Evolutionary conservation across 2,888 invertebrate genomes (phyloP).

Genomic region (Alloscopus bannaensis): DNA sequence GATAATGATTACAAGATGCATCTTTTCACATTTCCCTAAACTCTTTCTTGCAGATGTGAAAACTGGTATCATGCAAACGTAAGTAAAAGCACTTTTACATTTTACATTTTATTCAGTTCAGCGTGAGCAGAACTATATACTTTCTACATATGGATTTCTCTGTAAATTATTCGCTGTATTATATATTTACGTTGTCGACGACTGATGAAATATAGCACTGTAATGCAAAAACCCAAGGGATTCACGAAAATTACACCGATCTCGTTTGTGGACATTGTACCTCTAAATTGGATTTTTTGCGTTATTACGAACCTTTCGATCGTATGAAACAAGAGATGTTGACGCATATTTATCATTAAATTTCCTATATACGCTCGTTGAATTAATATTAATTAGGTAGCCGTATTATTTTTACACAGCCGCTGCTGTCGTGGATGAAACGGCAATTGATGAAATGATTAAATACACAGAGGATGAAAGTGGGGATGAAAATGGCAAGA

Average conservation of each 20-base stretch:
- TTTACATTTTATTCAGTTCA: too few species aligned
- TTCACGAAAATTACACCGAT: slow-evolving; percentile 46
- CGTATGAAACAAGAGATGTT: too few species aligned
- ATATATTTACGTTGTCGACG: background rate
- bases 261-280: slow-evolving; percentile 35
- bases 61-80: slow-evolving; percentile 95
- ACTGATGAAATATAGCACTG: slow-evolving; percentile 25
- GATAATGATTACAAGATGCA: too few species aligned
- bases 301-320: slow-evolving; percentile 46
- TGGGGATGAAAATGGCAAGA: background rate
- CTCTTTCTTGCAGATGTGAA: slow-evolving; percentile 83
- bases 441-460: slow-evolving; percentile 32
- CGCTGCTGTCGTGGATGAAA: slow-evolving; percentile 17
- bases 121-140: too few species aligned
- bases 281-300: slow-evolving; percentile 34
- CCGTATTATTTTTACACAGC: too few species aligned
- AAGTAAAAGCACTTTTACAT: slow-evolving; percentile 71
- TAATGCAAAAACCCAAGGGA: slow-evolving; percentile 33
- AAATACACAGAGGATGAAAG: slow-evolving; percentile 23
- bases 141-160: too few species aligned
- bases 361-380: too few species aligned
- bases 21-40: too few species aligned
- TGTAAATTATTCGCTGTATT: background rate
- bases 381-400: too few species aligned
- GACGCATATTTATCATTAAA: too few species aligned